phyloP scores from a whole-genome alignment of 1,140 invertebrate species.

The Acyrthosiphon pisum region DNA sequence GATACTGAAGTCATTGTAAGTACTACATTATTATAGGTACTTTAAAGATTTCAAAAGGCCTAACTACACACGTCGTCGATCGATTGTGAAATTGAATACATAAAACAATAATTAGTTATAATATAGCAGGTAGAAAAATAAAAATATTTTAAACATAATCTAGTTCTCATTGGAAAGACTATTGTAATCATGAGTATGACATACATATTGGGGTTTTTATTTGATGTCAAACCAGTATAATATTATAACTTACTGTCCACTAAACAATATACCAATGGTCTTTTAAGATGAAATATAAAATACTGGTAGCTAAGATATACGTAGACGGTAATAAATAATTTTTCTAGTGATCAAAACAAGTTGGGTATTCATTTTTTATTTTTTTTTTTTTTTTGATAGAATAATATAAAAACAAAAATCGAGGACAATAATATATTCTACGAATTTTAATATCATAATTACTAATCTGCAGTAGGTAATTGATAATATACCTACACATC shows the following conservation, averaged over 20 bases:
- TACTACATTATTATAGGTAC: too few relatives aligned
- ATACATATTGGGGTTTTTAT: neutral
- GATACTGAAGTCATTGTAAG: too few relatives aligned
- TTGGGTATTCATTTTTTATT: too few relatives aligned
- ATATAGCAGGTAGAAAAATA: neutral
- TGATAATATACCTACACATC: too few relatives aligned
- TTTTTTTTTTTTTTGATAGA: too few relatives aligned
- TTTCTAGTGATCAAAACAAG: too few relatives aligned
- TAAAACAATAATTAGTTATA: neutral
- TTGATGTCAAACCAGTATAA: neutral
- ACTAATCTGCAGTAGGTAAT: too few relatives aligned
- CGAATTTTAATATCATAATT: neutral
- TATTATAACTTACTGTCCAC: neutral
- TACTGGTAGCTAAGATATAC: too few relatives aligned
- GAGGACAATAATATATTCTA: too few relatives aligned
- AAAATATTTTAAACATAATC: neutral
- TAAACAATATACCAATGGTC: neutral
- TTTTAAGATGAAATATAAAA: neutral
- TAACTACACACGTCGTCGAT: neutral
- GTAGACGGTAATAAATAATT: too few relatives aligned
- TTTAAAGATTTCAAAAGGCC: too few relatives aligned
- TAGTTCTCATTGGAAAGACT: neutral
- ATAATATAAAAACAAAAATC: too few relatives aligned
- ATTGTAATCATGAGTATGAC: neutral
- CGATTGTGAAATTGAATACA: neutral